Base-by-base conservation (phyloP, 2,888 invertebrate genomes). In the Tribolium freemani region DNA sequence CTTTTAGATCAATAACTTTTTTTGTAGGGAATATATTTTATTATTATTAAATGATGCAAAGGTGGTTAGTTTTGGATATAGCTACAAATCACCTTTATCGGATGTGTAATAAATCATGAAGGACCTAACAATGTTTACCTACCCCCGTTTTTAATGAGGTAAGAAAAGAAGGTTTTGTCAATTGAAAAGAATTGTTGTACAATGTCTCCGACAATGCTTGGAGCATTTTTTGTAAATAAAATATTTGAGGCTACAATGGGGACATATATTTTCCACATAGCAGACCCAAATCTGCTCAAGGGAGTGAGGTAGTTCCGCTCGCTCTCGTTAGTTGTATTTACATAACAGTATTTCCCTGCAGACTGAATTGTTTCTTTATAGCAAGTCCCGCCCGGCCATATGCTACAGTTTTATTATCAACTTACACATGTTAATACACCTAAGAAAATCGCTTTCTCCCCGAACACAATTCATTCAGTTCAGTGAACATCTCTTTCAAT, bases 321-420 rank as follows among this genome's bases (percentile, higher is more conserved):
- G 73, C 70, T 74, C 75, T 75, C 75, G 75, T 76, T 75, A 75
- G 76, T 69, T 69, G 69, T 76, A 76, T 76, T 76, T 76, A 76
- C 76, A 76, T 76, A 76, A 76, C 75, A 69, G 73, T 73, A 73
- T 73, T 74, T 76, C 78, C 77, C 77, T 63, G 31, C 69, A 74
- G 78, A 72, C 74, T 61, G 76, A 76, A 78, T 78, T 78, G 78
- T 77, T 78, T 77, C 77, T 77, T 76, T 75, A 74, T 71, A 63
- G 45, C 30, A 20, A 60, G 48, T 68, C 58, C 38, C 53, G 54
- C 31, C 21, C 30, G 13, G 56, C 58, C 73, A 63, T 67, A 74
- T 71, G 61, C 56, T 56, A 45, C 48, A 64, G 64, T 77, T 77
- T 78, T 78, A 78, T 77, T 74, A 78, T 76, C 75, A 63, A 75